phyloP scores from a whole-genome alignment of 2,888 invertebrate species.

The Tortrix viridana region DNA sequence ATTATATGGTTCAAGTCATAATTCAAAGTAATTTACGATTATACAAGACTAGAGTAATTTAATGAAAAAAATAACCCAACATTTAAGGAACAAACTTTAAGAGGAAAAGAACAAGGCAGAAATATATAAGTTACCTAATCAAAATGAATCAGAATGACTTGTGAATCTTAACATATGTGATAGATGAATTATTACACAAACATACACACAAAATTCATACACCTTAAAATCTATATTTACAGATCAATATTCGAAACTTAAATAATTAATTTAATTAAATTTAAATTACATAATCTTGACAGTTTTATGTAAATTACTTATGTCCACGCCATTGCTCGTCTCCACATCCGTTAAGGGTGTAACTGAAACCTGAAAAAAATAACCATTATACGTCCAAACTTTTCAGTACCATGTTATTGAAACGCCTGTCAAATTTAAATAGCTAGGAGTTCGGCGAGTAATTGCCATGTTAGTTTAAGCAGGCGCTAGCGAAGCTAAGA shows the following conservation, averaged over 20 bases:
- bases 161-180: too few relatives aligned
- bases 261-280: slow-evolving; percentile 31
- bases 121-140: too few relatives aligned
- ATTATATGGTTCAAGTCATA: neutral
- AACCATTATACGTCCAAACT: slow-evolving; percentile 1
- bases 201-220: neutral
- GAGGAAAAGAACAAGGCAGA: too few relatives aligned
- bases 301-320: slow-evolving; percentile 61
- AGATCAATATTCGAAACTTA: slow-evolving; percentile 31
- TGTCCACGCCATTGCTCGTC: slow-evolving; percentile 52
- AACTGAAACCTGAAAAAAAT: slow-evolving; percentile 65
- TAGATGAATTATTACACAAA: neutral
- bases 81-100: too few relatives aligned
- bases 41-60: too few relatives aligned
- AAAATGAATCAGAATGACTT: too few relatives aligned
- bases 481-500: neutral
- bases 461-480: neutral
- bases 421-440: neutral
- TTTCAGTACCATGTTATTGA: neutral
- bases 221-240: slow-evolving; percentile 29
- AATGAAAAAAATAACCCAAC: too few relatives aligned
- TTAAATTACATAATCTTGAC: slow-evolving; percentile 63
- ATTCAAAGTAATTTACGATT: too few relatives aligned
- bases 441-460: neutral
- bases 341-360: slow-evolving; percentile 64